Percentiles rank a stretch among this genome's conserved stretches.
phyloP scores from a whole-genome alignment of 2,888 invertebrate species.

The Synanthedon vespiformis region DNA sequence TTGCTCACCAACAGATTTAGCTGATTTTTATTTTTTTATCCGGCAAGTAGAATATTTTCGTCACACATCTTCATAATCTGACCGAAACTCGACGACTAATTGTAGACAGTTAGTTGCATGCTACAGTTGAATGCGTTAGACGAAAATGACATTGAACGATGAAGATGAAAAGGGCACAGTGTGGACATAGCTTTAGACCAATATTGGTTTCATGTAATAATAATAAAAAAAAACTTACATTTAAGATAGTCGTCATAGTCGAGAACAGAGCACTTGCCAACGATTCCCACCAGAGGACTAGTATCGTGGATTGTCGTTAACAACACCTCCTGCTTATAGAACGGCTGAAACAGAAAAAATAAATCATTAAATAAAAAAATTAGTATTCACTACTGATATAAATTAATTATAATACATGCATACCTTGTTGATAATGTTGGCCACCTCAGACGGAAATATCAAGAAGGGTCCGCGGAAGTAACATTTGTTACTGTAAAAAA shows the following conservation, averaged over 20 bases:
- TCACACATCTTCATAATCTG: too few species aligned
- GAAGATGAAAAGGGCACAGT: too few species aligned
- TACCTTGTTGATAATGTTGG: slow-evolving; percentile 78
- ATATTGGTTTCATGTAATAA: too few species aligned
- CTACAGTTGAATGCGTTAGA: too few species aligned
- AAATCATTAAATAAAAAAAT: too few species aligned
- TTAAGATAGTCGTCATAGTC: slow-evolving; percentile 91
- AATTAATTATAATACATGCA: neutral
- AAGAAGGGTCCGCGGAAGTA: slow-evolving; percentile 96
- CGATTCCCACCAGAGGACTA: slow-evolving; percentile 89
- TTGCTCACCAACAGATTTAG: too few species aligned
- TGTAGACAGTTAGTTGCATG: too few species aligned
- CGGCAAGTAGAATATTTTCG: too few species aligned
- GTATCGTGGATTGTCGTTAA: slow-evolving; percentile 92
- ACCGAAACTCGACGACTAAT: too few species aligned
- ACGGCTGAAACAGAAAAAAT: slow-evolving; percentile 67
- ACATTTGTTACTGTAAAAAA: slow-evolving; percentile 80
- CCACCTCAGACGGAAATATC: slow-evolving; percentile 88
- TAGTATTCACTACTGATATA: neutral
- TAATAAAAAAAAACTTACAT: slow-evolving; percentile 67
- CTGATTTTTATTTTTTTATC: too few species aligned
- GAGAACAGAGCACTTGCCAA: slow-evolving; percentile 91
- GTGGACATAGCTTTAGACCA: too few species aligned
- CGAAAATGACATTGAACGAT: too few species aligned
- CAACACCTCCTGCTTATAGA: slow-evolving; percentile 94